These are phyloP conservation scores for Resseliella maxima DNA, from an alignment of 2,888 invertebrate species.

Conservation along the genomic window DNA sequence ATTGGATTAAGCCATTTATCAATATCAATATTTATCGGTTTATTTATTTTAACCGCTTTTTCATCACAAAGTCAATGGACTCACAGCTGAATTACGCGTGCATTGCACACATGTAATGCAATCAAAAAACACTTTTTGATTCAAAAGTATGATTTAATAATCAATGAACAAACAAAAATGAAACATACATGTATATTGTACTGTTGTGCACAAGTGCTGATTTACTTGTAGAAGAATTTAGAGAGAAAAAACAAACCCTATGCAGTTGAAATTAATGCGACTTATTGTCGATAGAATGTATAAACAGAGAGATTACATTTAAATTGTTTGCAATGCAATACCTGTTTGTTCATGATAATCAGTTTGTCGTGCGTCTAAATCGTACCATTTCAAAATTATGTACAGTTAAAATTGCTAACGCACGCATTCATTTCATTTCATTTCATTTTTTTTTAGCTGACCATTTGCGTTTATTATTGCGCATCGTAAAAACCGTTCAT, in stretches of 20 bases:
- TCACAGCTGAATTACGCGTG: background rate
- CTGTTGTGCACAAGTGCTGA: too few relatives aligned
- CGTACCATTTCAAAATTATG: background rate
- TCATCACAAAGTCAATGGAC: background rate
- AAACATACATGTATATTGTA: background rate
- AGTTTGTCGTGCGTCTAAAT: background rate
- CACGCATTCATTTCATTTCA: background rate
- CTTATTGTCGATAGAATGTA: too few relatives aligned
- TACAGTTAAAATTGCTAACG: constrained; percentile 17
- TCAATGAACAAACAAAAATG: background rate
- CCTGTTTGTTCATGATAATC: background rate
- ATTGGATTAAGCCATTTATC: background rate
- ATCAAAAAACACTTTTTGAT: background rate
- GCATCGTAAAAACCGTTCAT: background rate
- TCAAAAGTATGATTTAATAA: background rate
- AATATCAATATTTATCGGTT: background rate
- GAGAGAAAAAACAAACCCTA: too few relatives aligned
- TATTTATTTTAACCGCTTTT: background rate
- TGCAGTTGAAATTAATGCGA: too few relatives aligned
- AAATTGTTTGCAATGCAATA: background rate
- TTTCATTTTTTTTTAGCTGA: background rate
- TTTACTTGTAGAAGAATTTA: too few relatives aligned
- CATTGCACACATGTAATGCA: background rate
- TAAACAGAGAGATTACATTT: constrained; percentile 6
- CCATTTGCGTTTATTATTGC: background rate